phyloP scores from a whole-genome alignment of 2,113 vertebrate species.

The Pipra filicauda region DNA sequence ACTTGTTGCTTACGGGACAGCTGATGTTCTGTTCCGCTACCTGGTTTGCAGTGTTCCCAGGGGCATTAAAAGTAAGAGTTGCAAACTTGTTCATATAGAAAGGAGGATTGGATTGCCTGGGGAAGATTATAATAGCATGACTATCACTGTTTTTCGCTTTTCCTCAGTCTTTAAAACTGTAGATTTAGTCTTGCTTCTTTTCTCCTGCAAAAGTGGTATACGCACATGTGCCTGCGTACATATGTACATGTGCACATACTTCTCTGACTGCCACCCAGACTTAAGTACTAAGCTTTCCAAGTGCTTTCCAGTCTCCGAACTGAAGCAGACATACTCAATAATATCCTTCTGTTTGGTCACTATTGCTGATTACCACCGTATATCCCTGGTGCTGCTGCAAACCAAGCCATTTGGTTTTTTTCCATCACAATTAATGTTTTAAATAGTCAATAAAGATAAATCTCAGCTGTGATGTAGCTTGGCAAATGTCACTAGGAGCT shows the following conservation, averaged over 20 bases:
- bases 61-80: background rate
- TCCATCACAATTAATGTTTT: background rate
- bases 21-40: background rate
- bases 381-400: background rate
- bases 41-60: background rate
- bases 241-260: fast-evolving
- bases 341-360: background rate
- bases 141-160: background rate
- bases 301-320: background rate
- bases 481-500: background rate
- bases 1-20: background rate
- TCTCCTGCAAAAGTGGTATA: background rate
- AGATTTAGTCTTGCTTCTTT: background rate
- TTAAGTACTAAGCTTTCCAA: background rate
- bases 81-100: background rate
- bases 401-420: background rate
- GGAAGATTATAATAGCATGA: background rate
- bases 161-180: background rate
- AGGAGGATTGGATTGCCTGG: background rate
- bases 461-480: background rate
- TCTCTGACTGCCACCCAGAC: background rate
- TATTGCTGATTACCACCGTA: background rate
- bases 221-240: fast-evolving
- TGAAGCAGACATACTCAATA: background rate
- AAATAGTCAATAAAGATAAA: background rate